Conservation (phyloP, 2,888 invertebrate genomes). For the Drosophila greeni region DNA sequence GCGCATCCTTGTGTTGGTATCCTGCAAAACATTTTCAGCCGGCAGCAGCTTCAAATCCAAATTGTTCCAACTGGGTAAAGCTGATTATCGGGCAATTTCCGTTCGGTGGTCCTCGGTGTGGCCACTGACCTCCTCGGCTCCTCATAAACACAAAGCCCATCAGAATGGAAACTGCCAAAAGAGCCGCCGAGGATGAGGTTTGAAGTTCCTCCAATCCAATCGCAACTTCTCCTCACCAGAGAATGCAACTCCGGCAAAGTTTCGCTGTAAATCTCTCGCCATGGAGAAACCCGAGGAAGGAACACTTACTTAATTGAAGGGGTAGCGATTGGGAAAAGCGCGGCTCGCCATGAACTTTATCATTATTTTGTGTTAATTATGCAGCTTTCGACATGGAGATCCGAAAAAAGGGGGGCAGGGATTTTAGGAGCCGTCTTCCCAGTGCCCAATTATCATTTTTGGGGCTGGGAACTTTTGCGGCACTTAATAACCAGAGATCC, state of each 20-base stretch:
- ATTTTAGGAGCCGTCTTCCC: constrained; percentile 40
- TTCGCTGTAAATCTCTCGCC: constrained; percentile 91
- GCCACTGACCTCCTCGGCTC: background rate
- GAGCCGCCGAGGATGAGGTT: constrained; percentile 24
- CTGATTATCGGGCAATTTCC: constrained; percentile 61
- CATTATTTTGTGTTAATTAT: constrained; percentile 73
- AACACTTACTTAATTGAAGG: constrained; percentile 48
- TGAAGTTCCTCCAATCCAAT: constrained; percentile 30
- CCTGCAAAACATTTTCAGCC: background rate
- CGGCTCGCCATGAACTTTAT: constrained; percentile 66
- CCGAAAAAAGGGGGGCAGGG: background rate
- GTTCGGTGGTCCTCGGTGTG: constrained; percentile 20
- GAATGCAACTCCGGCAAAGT: constrained; percentile 86
- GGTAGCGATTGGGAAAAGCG: constrained; percentile 50
- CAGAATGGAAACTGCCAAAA: constrained; percentile 48
- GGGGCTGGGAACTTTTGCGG: constrained; percentile 58
- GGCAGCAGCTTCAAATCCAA: constrained; percentile 5
- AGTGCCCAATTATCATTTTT: constrained; percentile 73
- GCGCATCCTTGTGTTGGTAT: background rate
- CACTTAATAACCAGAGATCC: constrained; percentile 65
- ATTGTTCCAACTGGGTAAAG: constrained; percentile 33
- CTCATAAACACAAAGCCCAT: constrained; percentile 75
- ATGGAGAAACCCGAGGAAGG: constrained; percentile 93
- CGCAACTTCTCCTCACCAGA: constrained; percentile 27
- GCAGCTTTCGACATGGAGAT: constrained; percentile 59